Base-by-base conservation (phyloP, 2,888 invertebrate species). In the Arge pagana region DNA sequence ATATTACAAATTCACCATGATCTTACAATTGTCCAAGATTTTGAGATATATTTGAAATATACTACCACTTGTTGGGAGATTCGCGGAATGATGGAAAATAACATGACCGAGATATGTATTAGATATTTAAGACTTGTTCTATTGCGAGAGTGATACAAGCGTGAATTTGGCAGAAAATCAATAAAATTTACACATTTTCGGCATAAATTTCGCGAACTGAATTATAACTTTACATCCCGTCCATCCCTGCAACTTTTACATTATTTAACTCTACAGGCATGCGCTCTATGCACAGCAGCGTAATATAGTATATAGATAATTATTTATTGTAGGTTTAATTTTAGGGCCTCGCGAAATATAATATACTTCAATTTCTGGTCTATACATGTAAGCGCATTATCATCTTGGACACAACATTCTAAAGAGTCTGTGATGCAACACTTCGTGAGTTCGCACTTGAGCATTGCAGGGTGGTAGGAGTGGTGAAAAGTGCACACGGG, bases 331-430 rank as follows among this genome's bases (percentile, higher is more conserved):
- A 63, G 33, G 21, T 23, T 45, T 45, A 13, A 23, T 39, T 59
- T 64, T 68, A 63, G 60, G 52, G 62, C 61, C 37, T 52, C 28
- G 62, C 65, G 65, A 65, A 48, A 59, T 54, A 66, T 62, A 64
- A 52, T 59, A 59, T 63, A 65, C 43, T 51, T 41, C 43, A 53
- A 65, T 50, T 63, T 67, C 61, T 67, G 62, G 61, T 70, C 67
- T 72, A 70, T 69, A 72, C 70, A 70, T 64, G 62, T 66, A 71
- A 74, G 71, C 71, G 73, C 69, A 68, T 71, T 70, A 67, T 72
- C 69, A 70, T 68, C 67, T 66, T 66, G 65, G 71, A 67, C 68
- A 66, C 66, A 65, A 68, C n/a, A 68, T 67, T 62, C 67, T 64
- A 65, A 67, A 62, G 61, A 64, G 61, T 65, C 68, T 70, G 66